Percentiles rank a stretch among this genome's conserved stretches.
phyloP scores from a whole-genome alignment of 1,140 invertebrate genomes.

The Lineus longissimus region DNA sequence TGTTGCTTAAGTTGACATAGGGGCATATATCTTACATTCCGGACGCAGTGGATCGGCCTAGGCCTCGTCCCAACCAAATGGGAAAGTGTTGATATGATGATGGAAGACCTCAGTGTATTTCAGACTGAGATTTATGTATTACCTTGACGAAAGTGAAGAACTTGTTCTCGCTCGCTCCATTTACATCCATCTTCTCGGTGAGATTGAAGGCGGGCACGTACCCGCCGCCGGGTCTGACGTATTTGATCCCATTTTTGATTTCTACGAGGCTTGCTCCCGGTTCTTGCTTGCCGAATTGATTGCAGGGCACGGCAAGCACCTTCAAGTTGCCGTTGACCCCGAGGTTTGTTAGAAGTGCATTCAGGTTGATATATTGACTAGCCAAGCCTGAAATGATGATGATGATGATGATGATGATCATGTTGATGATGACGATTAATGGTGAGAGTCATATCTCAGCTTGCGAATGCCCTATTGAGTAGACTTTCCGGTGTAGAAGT shows the following conservation, averaged over 20 bases:
- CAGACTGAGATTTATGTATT: no score
- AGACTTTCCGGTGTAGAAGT: no score
- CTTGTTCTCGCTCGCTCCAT: conserved; percentile 58
- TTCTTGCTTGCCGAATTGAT: conserved; percentile 58
- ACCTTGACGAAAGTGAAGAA: conserved; percentile 61
- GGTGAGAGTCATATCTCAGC: no score
- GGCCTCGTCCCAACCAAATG: no score
- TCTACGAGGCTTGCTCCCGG: conserved; percentile 56
- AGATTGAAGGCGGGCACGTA: conserved; percentile 58
- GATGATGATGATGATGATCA: no score
- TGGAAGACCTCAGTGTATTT: no score
- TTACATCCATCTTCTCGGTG: conserved; percentile 60
- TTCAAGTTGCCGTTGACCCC: conserved; percentile 51
- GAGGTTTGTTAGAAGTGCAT: conserved; percentile 35
- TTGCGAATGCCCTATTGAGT: no score
- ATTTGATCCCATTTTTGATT: conserved; percentile 56
- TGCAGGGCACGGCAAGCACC: conserved; percentile 59
- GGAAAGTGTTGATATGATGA: no score
- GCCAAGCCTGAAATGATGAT: neutral
- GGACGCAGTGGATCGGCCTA: no score
- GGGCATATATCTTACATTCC: no score
- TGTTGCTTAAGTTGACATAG: no score
- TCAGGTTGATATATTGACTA: conserved; percentile 32
- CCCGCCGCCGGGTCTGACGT: conserved; percentile 61
- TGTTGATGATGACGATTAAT: no score